phyloP scores from a whole-genome alignment of 2,888 invertebrate genomes.

The Pilophorus perplexus region DNA sequence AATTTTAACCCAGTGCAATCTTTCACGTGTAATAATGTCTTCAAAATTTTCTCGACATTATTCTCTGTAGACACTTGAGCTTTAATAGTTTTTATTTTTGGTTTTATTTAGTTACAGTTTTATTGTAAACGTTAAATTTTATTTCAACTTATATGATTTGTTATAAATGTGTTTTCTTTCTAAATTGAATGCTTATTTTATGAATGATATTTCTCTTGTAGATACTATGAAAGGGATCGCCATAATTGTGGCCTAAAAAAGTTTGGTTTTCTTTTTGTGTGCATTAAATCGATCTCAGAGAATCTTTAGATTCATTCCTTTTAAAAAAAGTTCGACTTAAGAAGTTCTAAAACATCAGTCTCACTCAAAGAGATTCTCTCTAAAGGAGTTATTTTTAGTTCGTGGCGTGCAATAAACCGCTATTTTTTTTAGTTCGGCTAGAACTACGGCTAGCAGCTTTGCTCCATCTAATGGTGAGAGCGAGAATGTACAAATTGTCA shows the following conservation, averaged over 20 bases:
- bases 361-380: neutral
- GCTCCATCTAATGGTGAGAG: neutral
- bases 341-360: neutral
- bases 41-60: conserved; percentile 10
- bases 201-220: conserved; percentile 37
- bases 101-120: conserved; percentile 26
- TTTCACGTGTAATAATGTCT: conserved; percentile 19
- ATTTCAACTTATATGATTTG: conserved; percentile 27
- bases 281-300: conserved; percentile 33
- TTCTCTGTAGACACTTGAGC: conserved; percentile 34
- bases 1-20: conserved; percentile 40
- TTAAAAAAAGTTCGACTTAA: conserved; percentile 19
- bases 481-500: neutral
- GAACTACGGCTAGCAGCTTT: neutral
- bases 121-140: conserved; percentile 28
- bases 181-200: too few relatives aligned
- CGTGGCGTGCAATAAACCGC: conserved; percentile 30
- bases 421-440: neutral
- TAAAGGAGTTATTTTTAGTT: neutral
- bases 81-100: conserved; percentile 37
- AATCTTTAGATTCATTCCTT: conserved; percentile 35
- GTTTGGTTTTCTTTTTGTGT: too few relatives aligned
- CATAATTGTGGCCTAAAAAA: too few relatives aligned
- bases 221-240: too few relatives aligned
- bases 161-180: conserved; percentile 30